phyloP scores from a whole-genome alignment of 1,140 invertebrate genomes.

The Sitobion miscanthi region DNA sequence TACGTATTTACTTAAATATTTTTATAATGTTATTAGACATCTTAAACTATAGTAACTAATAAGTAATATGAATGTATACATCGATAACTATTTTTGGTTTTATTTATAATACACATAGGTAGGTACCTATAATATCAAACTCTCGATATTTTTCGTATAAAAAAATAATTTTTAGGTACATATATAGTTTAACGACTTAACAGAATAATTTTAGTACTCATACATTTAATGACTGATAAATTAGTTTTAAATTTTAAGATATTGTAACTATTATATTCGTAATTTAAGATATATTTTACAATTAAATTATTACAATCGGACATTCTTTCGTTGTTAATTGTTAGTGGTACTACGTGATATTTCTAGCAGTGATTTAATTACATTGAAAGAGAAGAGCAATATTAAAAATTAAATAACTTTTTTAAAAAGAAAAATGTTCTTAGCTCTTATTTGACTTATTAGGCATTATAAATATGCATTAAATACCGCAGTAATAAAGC shows the following conservation, averaged over 20 bases:
- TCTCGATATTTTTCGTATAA: neutral
- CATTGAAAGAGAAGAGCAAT: neutral
- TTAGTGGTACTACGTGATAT: neutral
- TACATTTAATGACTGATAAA: neutral
- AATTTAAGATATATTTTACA: neutral
- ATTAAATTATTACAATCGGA: neutral
- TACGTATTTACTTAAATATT: neutral
- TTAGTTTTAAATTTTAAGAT: neutral
- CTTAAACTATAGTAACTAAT: neutral
- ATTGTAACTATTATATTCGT: constrained; percentile 3
- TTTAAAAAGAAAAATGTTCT: neutral
- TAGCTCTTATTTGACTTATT: neutral
- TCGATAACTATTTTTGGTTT: neutral
- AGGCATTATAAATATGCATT: neutral
- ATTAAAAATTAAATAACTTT: neutral
- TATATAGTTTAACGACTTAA: neutral
- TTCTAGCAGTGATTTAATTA: neutral
- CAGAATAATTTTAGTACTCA: neutral
- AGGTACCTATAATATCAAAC: neutral
- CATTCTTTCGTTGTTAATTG: neutral
- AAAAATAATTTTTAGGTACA: neutral
- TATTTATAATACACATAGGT: neutral
- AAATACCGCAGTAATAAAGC: neutral
- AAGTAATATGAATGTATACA: neutral
- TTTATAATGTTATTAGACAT: neutral